A percentile compares a stretch with the other conserved stretches of the same genome.
Conservation (phyloP, 2,113 vertebrate species). For the Vidua macroura region DNA sequence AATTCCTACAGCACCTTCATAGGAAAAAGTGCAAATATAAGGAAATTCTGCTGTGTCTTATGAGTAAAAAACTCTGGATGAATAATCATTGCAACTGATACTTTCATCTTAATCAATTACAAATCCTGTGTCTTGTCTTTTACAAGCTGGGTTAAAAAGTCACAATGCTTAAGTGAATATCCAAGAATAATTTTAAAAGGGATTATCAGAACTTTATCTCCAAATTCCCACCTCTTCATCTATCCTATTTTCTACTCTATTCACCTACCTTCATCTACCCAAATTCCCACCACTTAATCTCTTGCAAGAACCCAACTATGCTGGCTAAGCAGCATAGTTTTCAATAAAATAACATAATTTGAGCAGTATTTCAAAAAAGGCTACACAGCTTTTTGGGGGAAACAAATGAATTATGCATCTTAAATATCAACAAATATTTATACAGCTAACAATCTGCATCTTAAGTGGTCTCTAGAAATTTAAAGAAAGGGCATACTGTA, state of each 20-base stretch:
- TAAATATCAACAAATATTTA: constrained; percentile 68
- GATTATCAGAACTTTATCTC: background rate
- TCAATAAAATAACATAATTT: background rate
- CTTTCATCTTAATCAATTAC: background rate
- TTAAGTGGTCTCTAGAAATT: constrained; percentile 64
- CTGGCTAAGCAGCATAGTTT: background rate
- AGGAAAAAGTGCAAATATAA: background rate
- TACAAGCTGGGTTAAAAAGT: background rate
- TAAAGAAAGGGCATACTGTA: constrained; percentile 48
- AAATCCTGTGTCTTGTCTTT: background rate
- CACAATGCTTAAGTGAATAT: background rate
- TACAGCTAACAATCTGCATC: constrained; percentile 59
- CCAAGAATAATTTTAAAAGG: background rate
- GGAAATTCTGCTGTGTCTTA: background rate
- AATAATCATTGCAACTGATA: background rate
- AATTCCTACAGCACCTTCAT: background rate
- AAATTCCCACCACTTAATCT: background rate
- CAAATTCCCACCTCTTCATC: background rate
- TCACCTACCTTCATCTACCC: background rate
- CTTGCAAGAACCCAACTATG: background rate
- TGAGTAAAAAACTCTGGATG: background rate
- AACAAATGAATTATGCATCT: constrained; percentile 66
- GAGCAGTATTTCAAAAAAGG: background rate
- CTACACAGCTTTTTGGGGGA: constrained; percentile 3
- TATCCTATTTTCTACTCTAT: background rate